These are phyloP conservation scores for Microplitis manilae DNA, from an alignment of 2,888 invertebrate species.

Conservation along the genomic window DNA sequence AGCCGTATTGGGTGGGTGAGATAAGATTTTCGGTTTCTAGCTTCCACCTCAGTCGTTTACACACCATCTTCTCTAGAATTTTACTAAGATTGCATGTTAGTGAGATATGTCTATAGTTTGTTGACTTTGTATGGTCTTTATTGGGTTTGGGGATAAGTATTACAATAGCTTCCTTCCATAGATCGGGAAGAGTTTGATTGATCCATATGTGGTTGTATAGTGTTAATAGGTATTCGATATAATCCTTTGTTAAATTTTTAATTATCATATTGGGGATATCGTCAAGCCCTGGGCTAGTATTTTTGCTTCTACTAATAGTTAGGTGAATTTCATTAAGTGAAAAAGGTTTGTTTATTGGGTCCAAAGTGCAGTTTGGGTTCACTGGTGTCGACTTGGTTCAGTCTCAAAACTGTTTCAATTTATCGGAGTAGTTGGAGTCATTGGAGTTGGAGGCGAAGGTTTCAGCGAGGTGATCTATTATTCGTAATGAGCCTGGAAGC, in stretches of 20 bases:
- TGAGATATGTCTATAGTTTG: not conserved
- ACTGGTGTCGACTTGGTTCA: not conserved
- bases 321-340: not conserved
- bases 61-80: not conserved
- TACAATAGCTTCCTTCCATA: not conserved
- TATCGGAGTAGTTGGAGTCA: not conserved
- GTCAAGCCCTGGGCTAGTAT: not conserved
- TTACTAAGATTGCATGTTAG: not conserved
- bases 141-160: not conserved
- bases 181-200: not conserved
- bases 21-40: not conserved
- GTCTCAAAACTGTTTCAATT: not conserved
- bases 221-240: not conserved
- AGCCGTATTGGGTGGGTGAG: not conserved
- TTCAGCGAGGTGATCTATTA: not conserved
- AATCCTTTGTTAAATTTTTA: not conserved
- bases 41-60: not conserved
- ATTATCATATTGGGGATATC: not conserved
- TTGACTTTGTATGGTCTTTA: not conserved
- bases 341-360: not conserved
- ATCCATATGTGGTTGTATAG: not conserved
- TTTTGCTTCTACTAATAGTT: not conserved
- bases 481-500: too few species aligned
- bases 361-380: not conserved
- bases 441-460: not conserved